Base-by-base conservation (phyloP, 2,797 vertebrate species). In the Philypnodon macrostomus region DNA sequence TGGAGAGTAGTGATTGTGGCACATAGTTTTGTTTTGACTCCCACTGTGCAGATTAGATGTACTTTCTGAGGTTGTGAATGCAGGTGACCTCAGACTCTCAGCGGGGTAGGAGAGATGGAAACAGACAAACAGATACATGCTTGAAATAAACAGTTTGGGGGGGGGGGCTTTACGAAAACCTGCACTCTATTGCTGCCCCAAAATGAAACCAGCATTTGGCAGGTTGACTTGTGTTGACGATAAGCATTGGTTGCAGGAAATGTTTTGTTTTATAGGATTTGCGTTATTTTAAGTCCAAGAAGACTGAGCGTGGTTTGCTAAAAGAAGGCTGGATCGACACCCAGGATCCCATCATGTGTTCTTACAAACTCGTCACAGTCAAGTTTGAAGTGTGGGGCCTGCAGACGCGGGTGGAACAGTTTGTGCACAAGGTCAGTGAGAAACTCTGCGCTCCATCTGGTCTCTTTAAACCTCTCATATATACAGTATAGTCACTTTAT, bases 371-470 rank as follows among this genome's bases (percentile, higher is more conserved):
- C 61, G 95, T 98, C 81, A 95, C 95, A 0, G 95, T 98, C 69
- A 99, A 99, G 87, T 98, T 99, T 11, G 95, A 99, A 86, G 96
- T 98, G 72, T 99, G 97, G 97, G 96, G 97, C 34, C 93, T 99
- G 75, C 97, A 99, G 79, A 98, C 95, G 4, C 92, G 95, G 42
- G 96, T 99, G 78, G 96, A 99, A 84, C 97, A 99, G 75, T 98
- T 96, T 70, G 93, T 99, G 7, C 96, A 98, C 85, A 99, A 98
- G 94, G 97, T 98, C 39, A 87, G 90, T 17, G 7, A 21, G 24
- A 19, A 12, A 0, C 42, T 46, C 11, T 36, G 27, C 1, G 37
- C 38, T 39, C 13, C 39, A 63, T 70, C 67, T 55, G 29, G 24
- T 39, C 51, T 34, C 29, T 61, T 72, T 11, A 16, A 45, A 37